Evolutionary conservation across 2,888 invertebrate genomes (phyloP).

Genomic region (Machimus rusticus): DNA sequence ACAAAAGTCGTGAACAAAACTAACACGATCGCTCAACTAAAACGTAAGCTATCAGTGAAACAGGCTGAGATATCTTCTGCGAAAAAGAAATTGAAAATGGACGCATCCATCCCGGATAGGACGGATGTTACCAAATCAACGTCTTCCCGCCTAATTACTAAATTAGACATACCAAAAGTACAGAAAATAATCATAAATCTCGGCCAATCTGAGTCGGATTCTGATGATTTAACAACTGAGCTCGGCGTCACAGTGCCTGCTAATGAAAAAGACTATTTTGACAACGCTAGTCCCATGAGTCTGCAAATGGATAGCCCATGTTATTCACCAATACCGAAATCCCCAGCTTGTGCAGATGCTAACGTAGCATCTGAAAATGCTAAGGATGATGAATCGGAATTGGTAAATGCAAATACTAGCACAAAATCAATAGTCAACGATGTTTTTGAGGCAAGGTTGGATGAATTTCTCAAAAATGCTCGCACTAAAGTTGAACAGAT

Average conservation of each 20-base stretch:
- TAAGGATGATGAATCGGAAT: neutral
- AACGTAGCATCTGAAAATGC: neutral
- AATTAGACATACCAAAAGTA: slow-evolving; percentile 54
- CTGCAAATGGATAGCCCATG: slow-evolving; percentile 53
- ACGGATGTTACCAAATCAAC: neutral
- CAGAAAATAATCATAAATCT: slow-evolving; percentile 56
- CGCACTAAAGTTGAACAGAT: slow-evolving; percentile 53
- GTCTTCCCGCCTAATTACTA: slow-evolving; percentile 52
- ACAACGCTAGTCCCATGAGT: slow-evolving; percentile 57
- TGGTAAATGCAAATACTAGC: slow-evolving; percentile 8
- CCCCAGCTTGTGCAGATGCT: neutral
- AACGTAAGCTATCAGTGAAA: neutral
- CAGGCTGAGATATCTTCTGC: neutral
- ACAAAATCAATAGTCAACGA: slow-evolving; percentile 53
- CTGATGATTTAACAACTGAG: slow-evolving; percentile 43
- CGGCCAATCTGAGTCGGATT: slow-evolving; percentile 53
- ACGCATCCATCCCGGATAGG: neutral
- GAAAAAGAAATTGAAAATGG: neutral
- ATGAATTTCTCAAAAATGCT: slow-evolving; percentile 57
- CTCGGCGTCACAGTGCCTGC: slow-evolving; percentile 38
- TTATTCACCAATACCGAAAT: slow-evolving; percentile 43
- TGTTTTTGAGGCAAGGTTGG: slow-evolving; percentile 57
- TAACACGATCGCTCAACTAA: neutral
- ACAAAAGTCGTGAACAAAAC: slow-evolving; percentile 26
- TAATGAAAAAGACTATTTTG: slow-evolving; percentile 50